Evolutionary conservation across 2,797 vertebrate genomes (phyloP).

Genomic region (Bufotes viridis): DNA sequence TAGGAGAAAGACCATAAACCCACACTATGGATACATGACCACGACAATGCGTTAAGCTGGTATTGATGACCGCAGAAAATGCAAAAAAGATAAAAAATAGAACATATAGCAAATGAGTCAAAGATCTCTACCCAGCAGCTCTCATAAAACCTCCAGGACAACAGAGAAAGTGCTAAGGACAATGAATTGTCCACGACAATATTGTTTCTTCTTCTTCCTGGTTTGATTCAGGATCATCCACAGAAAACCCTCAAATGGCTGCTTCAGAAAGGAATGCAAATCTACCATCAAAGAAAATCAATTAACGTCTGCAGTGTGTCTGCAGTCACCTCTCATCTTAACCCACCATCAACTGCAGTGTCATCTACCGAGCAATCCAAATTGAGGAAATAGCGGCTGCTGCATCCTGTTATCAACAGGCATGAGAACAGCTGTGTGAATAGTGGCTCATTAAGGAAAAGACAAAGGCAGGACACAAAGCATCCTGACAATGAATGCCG

Average conservation of each 20-base stretch:
- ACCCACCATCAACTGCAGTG: slow-evolving; percentile 67
- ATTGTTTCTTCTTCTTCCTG: slow-evolving; percentile 51
- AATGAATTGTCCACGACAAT: slow-evolving; percentile 35
- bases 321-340: slow-evolving; percentile 65
- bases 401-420: slow-evolving; percentile 76
- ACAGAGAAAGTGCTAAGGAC: not conserved
- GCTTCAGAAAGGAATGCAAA: slow-evolving; percentile 64
- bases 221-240: slow-evolving; percentile 68
- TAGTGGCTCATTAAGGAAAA: slow-evolving; percentile 57
- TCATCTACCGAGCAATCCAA: slow-evolving; percentile 76
- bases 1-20: too few species aligned
- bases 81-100: not conserved
- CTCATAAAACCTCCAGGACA: slow-evolving; percentile 33
- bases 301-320: slow-evolving; percentile 60
- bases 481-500: slow-evolving; percentile 34
- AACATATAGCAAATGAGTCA: not conserved
- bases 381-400: slow-evolving; percentile 77
- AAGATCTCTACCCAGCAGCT: not conserved
- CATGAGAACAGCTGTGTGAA: slow-evolving; percentile 71
- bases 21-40: too few species aligned
- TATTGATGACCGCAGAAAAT: not conserved
- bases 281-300: slow-evolving; percentile 73
- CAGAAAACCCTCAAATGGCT: slow-evolving; percentile 63
- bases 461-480: slow-evolving; percentile 61
- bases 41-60: too few species aligned